Evolutionary conservation across 2,797 vertebrate genomes (phyloP).

Genomic region (Propithecus deckenii): DNA sequence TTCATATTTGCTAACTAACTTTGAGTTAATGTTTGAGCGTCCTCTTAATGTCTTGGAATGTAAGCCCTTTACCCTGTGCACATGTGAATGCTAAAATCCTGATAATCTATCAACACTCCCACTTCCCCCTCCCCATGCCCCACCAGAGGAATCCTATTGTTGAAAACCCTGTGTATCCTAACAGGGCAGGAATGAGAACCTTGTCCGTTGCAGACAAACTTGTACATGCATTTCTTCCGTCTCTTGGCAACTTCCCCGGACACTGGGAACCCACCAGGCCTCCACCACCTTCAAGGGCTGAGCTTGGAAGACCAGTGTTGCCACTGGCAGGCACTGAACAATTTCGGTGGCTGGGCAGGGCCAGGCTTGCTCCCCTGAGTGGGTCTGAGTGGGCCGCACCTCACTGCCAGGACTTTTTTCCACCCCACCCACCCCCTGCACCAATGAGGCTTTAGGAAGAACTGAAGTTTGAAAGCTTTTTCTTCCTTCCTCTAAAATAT

Average conservation of each 20-base stretch:
- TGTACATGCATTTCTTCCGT: neutral
- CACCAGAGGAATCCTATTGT: neutral
- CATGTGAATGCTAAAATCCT: neutral
- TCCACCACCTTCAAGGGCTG: neutral
- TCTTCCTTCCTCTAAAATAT: neutral
- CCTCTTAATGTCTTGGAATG: neutral
- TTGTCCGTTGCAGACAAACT: neutral
- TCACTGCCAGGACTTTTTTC: neutral
- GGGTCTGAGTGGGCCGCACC: neutral
- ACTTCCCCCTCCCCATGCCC: accelerated
- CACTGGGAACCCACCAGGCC: neutral
- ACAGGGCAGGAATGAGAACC: neutral
- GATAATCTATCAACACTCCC: neutral
- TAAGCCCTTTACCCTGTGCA: neutral
- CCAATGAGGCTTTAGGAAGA: neutral
- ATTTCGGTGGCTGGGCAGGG: neutral
- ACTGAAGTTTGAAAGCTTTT: neutral
- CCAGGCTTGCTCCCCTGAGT: neutral
- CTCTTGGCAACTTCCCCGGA: neutral
- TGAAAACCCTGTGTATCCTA: neutral
- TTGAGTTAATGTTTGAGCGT: neutral
- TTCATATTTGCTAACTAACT: neutral
- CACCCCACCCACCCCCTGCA: neutral
- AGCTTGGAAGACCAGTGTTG: neutral
- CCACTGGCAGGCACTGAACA: accelerated